These are phyloP conservation scores for Nephrotoma guestfalica DNA, from an alignment of 2,888 invertebrate species.

Conservation along the genomic window DNA sequence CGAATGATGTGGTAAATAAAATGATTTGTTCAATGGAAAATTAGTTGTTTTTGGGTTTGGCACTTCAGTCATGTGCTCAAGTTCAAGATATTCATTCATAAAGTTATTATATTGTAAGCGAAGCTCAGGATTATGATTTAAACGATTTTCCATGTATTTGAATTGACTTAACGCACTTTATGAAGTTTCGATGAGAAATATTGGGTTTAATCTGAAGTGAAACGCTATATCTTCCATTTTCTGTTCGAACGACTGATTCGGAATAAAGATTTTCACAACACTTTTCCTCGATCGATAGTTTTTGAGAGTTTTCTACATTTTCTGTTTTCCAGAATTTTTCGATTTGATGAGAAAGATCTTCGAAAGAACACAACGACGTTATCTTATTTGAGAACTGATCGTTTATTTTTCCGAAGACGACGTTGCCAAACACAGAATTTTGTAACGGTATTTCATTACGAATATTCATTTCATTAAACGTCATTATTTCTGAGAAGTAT, in stretches of 20 bases:
- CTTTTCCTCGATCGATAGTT: background rate
- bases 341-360: background rate
- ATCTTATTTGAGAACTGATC: background rate
- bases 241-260: background rate
- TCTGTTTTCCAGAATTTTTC: constrained; percentile 2
- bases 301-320: background rate
- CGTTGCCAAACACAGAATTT: too few species aligned
- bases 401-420: background rate
- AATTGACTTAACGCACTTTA: background rate
- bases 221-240: background rate
- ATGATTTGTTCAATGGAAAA: too few species aligned
- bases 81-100: too few species aligned
- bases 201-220: background rate
- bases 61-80: too few species aligned
- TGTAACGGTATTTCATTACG: background rate
- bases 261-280: background rate
- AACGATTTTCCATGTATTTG: background rate
- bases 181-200: too few species aligned
- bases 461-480: background rate
- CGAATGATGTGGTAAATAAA: constrained; percentile 17
- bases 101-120: too few species aligned
- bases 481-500: background rate
- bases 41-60: too few species aligned
- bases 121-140: too few species aligned
- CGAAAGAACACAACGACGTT: background rate